Conservation (phyloP, 2,797 vertebrate species). For the Pseudomugil gertrudae region DNA sequence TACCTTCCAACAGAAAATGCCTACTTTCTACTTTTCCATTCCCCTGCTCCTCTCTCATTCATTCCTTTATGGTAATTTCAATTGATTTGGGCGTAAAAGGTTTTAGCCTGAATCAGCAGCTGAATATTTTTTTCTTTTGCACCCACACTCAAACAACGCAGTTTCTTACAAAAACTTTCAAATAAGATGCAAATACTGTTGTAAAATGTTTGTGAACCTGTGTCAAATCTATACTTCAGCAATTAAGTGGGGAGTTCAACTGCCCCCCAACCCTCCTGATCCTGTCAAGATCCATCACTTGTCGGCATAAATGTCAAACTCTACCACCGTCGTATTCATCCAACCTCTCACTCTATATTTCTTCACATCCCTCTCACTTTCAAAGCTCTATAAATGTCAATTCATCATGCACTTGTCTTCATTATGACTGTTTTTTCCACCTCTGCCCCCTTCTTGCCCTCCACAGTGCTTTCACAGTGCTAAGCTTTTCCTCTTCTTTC, state of each 20-base stretch:
- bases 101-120: constrained; percentile 59
- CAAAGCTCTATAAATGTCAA: constrained; percentile 80
- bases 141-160: constrained; percentile 31
- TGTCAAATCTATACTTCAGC: constrained; percentile 43
- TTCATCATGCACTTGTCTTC: constrained; percentile 82
- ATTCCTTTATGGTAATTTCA: constrained; percentile 62
- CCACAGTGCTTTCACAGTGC: constrained; percentile 55
- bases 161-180: constrained; percentile 35
- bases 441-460: constrained; percentile 60
- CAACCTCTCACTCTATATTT: constrained; percentile 60
- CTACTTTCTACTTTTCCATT: constrained; percentile 50
- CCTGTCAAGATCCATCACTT: constrained; percentile 69
- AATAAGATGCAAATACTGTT: constrained; percentile 42
- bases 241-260: constrained; percentile 58
- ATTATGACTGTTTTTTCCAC: constrained; percentile 65
- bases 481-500: constrained; percentile 68
- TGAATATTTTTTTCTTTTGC: constrained; percentile 25
- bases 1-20: constrained; percentile 47
- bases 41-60: constrained; percentile 48
- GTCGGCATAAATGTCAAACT: constrained; percentile 76
- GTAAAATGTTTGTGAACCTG: constrained; percentile 42
- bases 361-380: constrained; percentile 70
- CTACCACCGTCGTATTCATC: constrained; percentile 61
- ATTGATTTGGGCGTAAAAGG: constrained; percentile 63
- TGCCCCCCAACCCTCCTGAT: constrained; percentile 39